Evolutionary conservation across 2,797 vertebrate genomes (phyloP).

Genomic region (Hydrocynus forskahlii): DNA sequence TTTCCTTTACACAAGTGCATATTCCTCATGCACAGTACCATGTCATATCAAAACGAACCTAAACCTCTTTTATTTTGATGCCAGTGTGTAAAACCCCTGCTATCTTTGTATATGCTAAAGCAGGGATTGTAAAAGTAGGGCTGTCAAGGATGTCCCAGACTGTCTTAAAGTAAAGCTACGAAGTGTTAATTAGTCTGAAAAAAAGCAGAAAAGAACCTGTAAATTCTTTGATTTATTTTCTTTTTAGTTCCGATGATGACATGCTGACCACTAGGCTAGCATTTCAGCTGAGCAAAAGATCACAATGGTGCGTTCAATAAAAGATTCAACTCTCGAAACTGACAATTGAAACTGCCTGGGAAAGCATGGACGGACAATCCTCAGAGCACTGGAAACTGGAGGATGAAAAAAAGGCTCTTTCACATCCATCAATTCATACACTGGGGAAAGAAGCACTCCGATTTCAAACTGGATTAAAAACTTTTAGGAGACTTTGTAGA

Average conservation of each 20-base stretch:
- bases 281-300: conserved; percentile 39
- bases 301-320: conserved; percentile 42
- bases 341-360: conserved; percentile 16
- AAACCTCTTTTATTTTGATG: not conserved
- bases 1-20: not conserved
- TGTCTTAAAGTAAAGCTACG: not conserved
- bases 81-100: not conserved
- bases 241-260: conserved; percentile 22
- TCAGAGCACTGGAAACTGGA: conserved; percentile 6
- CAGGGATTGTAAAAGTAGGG: not conserved
- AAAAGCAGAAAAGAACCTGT: conserved; percentile 3
- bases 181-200: not conserved
- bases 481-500: conserved; percentile 25
- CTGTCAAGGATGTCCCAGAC: not conserved
- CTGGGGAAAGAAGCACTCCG: not conserved
- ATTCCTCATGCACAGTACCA: not conserved
- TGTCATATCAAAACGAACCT: not conserved
- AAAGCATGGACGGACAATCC: conserved; percentile 34
- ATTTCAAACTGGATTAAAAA: conserved; percentile 4
- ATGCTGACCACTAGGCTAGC: conserved; percentile 27
- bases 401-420: not conserved
- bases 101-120: not conserved
- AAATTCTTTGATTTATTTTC: not conserved
- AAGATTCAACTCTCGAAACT: conserved; percentile 22
- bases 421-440: conserved; percentile 3